A percentile compares a stretch with the other conserved stretches of the same genome.
Conservation (phyloP, 2,888 invertebrate species). For the Itoplectis maculator region DNA sequence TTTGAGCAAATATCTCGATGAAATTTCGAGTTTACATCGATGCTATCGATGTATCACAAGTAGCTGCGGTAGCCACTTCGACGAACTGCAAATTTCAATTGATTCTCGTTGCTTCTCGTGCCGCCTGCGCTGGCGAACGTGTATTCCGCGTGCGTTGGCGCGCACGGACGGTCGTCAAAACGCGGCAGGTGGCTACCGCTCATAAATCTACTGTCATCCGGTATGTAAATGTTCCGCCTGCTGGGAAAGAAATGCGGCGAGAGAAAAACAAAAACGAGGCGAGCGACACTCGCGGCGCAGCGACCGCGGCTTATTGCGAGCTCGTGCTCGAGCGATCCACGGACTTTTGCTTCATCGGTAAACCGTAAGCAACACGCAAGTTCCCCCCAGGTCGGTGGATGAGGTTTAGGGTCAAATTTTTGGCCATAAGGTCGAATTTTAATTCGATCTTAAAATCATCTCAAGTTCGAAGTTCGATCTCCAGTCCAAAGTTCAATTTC, state of each 20-base stretch:
- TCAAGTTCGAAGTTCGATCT: too few relatives aligned
- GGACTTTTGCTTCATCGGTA: not conserved
- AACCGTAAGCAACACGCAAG: too few relatives aligned
- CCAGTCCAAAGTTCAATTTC: too few relatives aligned
- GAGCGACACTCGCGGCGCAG: not conserved
- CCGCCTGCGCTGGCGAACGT: not conserved
- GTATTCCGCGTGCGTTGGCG: slow-evolving; percentile 4
- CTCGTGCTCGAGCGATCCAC: not conserved
- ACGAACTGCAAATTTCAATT: slow-evolving; percentile 26
- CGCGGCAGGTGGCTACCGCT: slow-evolving; percentile 33
- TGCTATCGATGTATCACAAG: not conserved
- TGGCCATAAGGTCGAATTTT: too few relatives aligned
- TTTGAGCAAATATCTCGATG: not conserved
- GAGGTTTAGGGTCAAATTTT: too few relatives aligned
- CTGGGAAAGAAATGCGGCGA: not conserved
- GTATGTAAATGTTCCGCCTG: slow-evolving; percentile 46
- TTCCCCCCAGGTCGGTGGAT: too few relatives aligned
- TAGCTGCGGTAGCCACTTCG: slow-evolving; percentile 10
- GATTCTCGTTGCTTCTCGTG: slow-evolving; percentile 15
- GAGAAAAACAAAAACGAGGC: not conserved
- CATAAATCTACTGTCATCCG: slow-evolving; percentile 50
- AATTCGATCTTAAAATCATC: too few relatives aligned
- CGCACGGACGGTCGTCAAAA: slow-evolving; percentile 26
- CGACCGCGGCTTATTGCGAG: not conserved
- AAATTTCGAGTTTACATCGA: not conserved